Conservation (phyloP, 2,113 vertebrate genomes). For the Hippocampus guttulatus region DNA sequence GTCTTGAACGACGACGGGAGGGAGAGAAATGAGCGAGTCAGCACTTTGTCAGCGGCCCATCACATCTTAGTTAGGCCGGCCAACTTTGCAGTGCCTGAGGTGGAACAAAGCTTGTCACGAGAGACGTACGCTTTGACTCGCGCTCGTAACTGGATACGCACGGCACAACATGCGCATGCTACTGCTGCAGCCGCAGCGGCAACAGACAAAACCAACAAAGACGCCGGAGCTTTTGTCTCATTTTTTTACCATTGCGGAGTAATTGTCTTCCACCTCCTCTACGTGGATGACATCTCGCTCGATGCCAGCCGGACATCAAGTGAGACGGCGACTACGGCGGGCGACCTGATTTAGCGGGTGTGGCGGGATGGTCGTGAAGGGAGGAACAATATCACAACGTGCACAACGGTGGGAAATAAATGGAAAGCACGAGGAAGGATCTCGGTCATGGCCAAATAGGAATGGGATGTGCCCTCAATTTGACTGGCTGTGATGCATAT, state of each 20-base stretch:
- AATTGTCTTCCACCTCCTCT: too few relatives aligned
- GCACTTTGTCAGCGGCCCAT: conserved; percentile 65
- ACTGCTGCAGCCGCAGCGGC: too few relatives aligned
- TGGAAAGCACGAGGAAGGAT: too few relatives aligned
- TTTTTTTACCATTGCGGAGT: too few relatives aligned
- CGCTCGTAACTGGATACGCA: conserved; percentile 7
- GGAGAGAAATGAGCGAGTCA: conserved; percentile 51
- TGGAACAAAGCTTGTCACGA: conserved; percentile 41
- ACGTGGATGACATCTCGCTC: not conserved
- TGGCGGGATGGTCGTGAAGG: too few relatives aligned
- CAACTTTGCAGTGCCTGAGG: conserved; percentile 40
- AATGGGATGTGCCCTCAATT: too few relatives aligned
- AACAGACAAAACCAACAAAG: not conserved
- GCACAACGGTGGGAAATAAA: too few relatives aligned
- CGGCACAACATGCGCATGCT: not conserved
- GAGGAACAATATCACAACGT: too few relatives aligned
- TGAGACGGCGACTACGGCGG: not conserved
- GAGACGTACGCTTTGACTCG: conserved; percentile 27
- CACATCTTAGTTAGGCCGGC: conserved; percentile 54
- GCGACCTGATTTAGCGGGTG: too few relatives aligned
- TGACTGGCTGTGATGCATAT: too few relatives aligned
- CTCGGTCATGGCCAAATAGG: too few relatives aligned
- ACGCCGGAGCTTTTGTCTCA: not conserved
- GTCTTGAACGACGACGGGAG: conserved; percentile 19
- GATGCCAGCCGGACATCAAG: not conserved